Evolutionary conservation across 1,140 invertebrate species (phyloP).

Genomic region (Archivesica marissinica): DNA sequence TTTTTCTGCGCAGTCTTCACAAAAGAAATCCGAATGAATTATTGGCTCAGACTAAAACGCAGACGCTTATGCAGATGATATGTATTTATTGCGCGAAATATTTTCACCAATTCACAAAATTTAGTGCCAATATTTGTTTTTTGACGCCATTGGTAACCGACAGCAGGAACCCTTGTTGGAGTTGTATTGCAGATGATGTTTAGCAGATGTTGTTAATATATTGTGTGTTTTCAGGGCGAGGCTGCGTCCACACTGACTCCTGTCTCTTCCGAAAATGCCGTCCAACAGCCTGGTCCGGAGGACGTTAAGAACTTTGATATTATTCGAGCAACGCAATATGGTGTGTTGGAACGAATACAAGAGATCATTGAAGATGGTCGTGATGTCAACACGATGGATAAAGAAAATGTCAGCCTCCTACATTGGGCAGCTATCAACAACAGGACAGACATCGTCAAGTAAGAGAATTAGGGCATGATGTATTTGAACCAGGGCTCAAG

Average conservation of each 20-base stretch:
- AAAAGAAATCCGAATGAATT: too few relatives aligned
- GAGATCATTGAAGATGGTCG: constrained; percentile 93
- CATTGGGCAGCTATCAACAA: constrained; percentile 99
- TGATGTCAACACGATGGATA: constrained; percentile 84
- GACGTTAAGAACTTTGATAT: constrained; percentile 95
- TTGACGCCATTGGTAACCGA: too few relatives aligned
- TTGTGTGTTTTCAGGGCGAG: neutral
- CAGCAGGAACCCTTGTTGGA: neutral
- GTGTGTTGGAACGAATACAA: constrained; percentile 91
- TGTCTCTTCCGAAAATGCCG: constrained; percentile 19
- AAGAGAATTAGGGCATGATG: constrained; percentile 51
- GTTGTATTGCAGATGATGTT: too few relatives aligned
- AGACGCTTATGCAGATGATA: too few relatives aligned
- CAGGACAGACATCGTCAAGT: constrained; percentile 92
- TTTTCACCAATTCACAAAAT: too few relatives aligned
- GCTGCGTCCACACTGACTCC: neutral
- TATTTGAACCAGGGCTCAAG: too few relatives aligned
- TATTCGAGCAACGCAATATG: constrained; percentile 96
- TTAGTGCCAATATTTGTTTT: too few relatives aligned
- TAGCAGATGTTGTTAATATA: neutral
- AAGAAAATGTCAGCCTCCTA: constrained; percentile 89
- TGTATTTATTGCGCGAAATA: too few relatives aligned
- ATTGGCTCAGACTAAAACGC: too few relatives aligned
- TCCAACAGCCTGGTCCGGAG: constrained; percentile 82
- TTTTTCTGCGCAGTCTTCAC: too few relatives aligned